A percentile compares a stretch with the other conserved stretches of the same genome.
phyloP scores from a whole-genome alignment of 2,888 invertebrate species.

The Patella caerulea region DNA sequence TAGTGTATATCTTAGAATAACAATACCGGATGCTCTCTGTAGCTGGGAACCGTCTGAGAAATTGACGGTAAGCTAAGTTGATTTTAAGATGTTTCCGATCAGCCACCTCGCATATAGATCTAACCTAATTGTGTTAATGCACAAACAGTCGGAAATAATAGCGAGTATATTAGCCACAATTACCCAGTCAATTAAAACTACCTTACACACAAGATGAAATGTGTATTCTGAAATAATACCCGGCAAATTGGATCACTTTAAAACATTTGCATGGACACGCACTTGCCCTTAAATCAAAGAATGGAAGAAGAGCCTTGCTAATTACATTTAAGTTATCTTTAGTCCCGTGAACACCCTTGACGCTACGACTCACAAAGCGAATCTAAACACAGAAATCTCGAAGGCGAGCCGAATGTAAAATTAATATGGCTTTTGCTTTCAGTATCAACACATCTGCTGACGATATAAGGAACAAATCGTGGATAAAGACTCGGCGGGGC shows the following conservation, averaged over 20 bases:
- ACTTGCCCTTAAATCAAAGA: constrained; percentile 7
- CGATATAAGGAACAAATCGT: neutral
- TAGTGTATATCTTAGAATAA: too few species aligned
- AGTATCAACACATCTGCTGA: constrained; percentile 10
- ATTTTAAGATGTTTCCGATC: too few species aligned
- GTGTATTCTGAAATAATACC: constrained; percentile 4
- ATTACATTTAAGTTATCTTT: constrained; percentile 10
- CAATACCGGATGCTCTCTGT: too few species aligned
- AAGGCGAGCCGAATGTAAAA: constrained; percentile 9
- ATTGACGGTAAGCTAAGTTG: too few species aligned
- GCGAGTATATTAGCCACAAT: neutral
- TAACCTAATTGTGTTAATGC: too few species aligned
- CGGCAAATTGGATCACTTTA: constrained; percentile 12
- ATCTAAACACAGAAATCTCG: constrained; percentile 9
- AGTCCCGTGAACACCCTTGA: constrained; percentile 10
- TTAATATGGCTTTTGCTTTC: constrained; percentile 11
- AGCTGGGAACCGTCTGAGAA: too few species aligned
- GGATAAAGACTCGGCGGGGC: constrained; percentile 6
- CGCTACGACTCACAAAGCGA: constrained; percentile 9
- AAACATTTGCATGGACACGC: constrained; percentile 12
- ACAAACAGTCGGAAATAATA: too few species aligned
- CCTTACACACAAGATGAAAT: neutral
- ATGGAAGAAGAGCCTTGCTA: neutral
- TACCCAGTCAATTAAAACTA: neutral
- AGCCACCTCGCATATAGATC: too few species aligned